phyloP scores from a whole-genome alignment of 2,113 vertebrate species.

The Psilopsiagon aurifrons region DNA sequence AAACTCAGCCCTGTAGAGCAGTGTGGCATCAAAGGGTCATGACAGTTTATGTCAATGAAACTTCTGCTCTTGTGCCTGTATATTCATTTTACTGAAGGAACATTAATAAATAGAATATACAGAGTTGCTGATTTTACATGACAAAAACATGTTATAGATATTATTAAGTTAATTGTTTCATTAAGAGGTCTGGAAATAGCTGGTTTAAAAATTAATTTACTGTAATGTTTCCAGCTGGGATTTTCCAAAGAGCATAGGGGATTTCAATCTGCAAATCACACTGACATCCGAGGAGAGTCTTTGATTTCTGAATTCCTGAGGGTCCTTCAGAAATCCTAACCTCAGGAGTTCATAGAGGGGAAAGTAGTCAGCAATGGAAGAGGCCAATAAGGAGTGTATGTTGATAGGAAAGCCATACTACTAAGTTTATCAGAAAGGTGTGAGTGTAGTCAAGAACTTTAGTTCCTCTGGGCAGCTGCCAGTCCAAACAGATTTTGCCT shows the following conservation, averaged over 20 bases:
- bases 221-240: slow-evolving; percentile 7
- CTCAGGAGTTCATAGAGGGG: neutral
- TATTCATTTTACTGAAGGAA: neutral
- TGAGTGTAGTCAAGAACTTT: neutral
- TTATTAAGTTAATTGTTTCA: neutral
- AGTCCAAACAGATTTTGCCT: slow-evolving; percentile 12
- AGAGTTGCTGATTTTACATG: neutral
- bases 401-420: neutral
- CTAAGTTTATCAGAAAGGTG: neutral
- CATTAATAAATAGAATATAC: neutral
- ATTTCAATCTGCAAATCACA: slow-evolving; percentile 2
- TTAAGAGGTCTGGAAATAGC: slow-evolving; percentile 3
- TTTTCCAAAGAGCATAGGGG: neutral
- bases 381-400: neutral
- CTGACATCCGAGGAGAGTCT: neutral
- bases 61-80: neutral
- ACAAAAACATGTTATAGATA: neutral
- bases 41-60: neutral
- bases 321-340: neutral
- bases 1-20: neutral
- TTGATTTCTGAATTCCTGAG: neutral
- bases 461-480: slow-evolving; percentile 5
- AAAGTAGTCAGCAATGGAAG: neutral
- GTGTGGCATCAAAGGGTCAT: neutral
- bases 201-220: slow-evolving; percentile 17